Base-by-base conservation (phyloP, 1,140 invertebrate species). In the Aphaenogaster floridana region DNA sequence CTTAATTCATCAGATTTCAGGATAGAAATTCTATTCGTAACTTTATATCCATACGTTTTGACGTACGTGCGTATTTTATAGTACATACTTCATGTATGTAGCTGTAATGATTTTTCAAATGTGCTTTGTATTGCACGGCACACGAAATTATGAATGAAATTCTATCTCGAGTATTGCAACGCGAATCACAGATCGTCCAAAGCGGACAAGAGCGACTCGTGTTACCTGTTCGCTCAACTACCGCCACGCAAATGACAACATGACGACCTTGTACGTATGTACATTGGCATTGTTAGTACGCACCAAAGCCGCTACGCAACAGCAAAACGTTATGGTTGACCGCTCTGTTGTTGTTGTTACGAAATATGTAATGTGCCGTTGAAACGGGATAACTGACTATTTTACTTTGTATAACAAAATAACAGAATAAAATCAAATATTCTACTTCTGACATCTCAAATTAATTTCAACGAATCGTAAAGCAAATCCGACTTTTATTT, bases 381-480 rank as follows among this genome's bases (percentile, higher is more conserved):
- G 64, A 68, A 68, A 68, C n/a, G 17, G 9, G 1, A 42, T 68
- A 68, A 42, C n/a, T 68, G 9, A 68, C 21, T 68, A 68, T 68
- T 68, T 39, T 13, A 42, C 17, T 8, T 9, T 42, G 34, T 42
- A 42, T 63, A 61, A 61, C 34, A 63, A 3, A 63, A 36, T n/a
- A 36, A 39, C 17, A 21, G 39, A 68, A 68, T 68, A 68, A 66
- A 68, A 42, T 68, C 39, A 9, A 42, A 42, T 64, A 39, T 1
- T 42, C 8, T 42, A 39, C n/a, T 42, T 66, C 21, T 66, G 17
- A 42, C 36, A n/a, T 66, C 17, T 66, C 36, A 21, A 66, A 66
- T 66, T 66, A 66, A 66, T 66, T 66, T 66, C 64, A 17, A 39
- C 6, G 64, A 66, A 42, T 66, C 17, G 28, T 42, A n/a, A 66